Conservation (phyloP, 1,140 invertebrate species). For the Vanessa tameamea region DNA sequence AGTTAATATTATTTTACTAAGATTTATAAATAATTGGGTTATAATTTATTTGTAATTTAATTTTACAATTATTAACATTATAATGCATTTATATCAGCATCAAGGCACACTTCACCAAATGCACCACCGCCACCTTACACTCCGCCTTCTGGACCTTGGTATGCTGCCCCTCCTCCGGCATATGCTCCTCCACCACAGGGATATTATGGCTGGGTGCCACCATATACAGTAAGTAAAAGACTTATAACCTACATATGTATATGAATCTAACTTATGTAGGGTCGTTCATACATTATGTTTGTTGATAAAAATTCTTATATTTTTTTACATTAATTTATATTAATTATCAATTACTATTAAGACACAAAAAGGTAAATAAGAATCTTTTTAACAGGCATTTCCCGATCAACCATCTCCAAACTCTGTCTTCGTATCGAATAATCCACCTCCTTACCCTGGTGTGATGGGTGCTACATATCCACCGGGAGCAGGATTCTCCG, state of each 20-base stretch:
- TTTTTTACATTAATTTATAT: too few species aligned
- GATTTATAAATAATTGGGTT: too few species aligned
- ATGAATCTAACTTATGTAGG: too few species aligned
- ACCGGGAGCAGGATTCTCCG: constrained; percentile 62
- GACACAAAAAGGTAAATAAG: background rate
- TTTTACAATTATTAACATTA: background rate
- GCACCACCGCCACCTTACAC: constrained; percentile 93
- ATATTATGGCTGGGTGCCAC: constrained; percentile 96
- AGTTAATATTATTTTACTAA: too few species aligned
- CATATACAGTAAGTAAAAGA: constrained; percentile 82
- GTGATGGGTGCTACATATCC: constrained; percentile 81
- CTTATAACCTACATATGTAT: background rate
- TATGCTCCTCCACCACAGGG: constrained; percentile 90
- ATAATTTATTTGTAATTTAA: too few species aligned
- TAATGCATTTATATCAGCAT: constrained; percentile 48
- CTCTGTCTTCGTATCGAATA: constrained; percentile 94
- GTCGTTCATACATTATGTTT: too few species aligned
- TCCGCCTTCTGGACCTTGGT: constrained; percentile 89
- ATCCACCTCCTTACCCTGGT: constrained; percentile 97
- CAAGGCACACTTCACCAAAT: constrained; percentile 67
- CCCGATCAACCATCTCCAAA: constrained; percentile 87
- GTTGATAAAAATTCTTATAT: too few species aligned
- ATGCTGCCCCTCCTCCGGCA: constrained; percentile 94
- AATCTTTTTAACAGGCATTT: constrained; percentile 77
- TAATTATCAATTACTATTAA: too few species aligned